A percentile compares a stretch with the other conserved stretches of the same genome.
These are phyloP conservation scores for Zygaena filipendulae DNA, from an alignment of 2,888 invertebrate genomes.

Conservation along the genomic window DNA sequence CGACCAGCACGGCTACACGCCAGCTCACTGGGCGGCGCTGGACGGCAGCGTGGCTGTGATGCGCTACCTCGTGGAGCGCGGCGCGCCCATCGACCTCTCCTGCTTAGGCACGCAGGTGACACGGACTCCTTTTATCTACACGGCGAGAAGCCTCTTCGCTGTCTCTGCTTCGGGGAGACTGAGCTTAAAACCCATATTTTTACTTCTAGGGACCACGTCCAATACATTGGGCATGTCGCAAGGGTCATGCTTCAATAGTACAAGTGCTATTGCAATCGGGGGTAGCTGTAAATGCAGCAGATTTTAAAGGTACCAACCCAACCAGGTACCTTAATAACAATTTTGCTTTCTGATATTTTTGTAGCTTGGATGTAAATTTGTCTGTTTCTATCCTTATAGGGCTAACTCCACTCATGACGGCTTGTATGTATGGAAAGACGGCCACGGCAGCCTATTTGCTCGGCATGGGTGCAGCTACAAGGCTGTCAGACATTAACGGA, in stretches of 20 bases:
- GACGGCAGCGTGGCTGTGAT: conserved; percentile 93
- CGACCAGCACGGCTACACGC: conserved; percentile 93
- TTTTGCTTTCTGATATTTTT: too few relatives aligned
- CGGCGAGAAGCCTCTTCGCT: too few relatives aligned
- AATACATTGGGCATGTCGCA: conserved; percentile 94
- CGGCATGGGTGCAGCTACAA: conserved; percentile 89
- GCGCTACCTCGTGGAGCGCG: conserved; percentile 85
- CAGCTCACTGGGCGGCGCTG: conserved; percentile 91
- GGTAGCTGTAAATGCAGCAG: conserved; percentile 89
- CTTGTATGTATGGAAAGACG: conserved; percentile 92
- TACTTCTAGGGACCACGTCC: conserved; percentile 87
- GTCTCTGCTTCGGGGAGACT: too few relatives aligned
- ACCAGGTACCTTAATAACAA: too few relatives aligned
- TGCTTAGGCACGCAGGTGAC: conserved; percentile 83
- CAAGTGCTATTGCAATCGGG: conserved; percentile 83
- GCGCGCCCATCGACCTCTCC: conserved; percentile 85
- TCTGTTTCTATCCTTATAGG: too few relatives aligned
- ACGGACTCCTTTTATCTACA: too few relatives aligned
- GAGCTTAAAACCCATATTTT: too few relatives aligned
- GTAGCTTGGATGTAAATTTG: too few relatives aligned
- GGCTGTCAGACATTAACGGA: conserved; percentile 90
- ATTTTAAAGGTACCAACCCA: conserved; percentile 76
- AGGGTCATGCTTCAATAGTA: conserved; percentile 91
- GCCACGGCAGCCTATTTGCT: conserved; percentile 91
- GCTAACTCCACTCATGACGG: conserved; percentile 89